Evolutionary conservation across 1,140 invertebrate species (phyloP), one percentile per base, ranked within the genome.

Genomic region (Hesperophylax magnus): DNA sequence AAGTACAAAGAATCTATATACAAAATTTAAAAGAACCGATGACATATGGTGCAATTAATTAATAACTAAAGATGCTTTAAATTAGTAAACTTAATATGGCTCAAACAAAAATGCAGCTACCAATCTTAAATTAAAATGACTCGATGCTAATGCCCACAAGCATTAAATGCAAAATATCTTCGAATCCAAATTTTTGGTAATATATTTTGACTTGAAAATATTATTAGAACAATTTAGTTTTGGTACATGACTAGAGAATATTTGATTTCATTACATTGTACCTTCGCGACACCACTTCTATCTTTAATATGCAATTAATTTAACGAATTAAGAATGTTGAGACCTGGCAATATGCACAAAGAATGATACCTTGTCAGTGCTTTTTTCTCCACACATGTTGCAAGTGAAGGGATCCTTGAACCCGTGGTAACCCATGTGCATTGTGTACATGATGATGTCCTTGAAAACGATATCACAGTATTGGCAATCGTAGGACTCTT

Each of bases 351-450:
- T 94, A 87, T 99, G 98, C 0, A 98, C 90, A 87, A 97, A 98
- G 87, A 99, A 99, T 0, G 94, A 92, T 0, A 98, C 92, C 84
- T 95, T 94, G 85, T 99, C 95, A 1, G 92, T 87, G 80, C 94
- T 95, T 78, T 93, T 88, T 77, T 96, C 92, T 2, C 98, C 98
- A 87, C 98, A 99, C 91, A 96, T 96, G 89, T 98, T 98, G 88
- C 98, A 99, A 81, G 95, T 96, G 88, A 96, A 98, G 0, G 98
- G 98, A 87, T 98, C 93, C 77, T 94, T 91, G 89, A 93, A 96
- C 3, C 95, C 95, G 88, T 99, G 98, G 88, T 97, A 99, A 76
- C 96, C 96, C 96, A 98, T 98, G 89, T 99, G 98, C 86, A 98
- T 96, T 0, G 94, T 95, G 89, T 97, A 98, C 93, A 99, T 96